Evolutionary conservation across 1,140 invertebrate genomes (phyloP), one percentile per base, ranked within the genome.

Genomic region (Drosophila bifasciata): DNA sequence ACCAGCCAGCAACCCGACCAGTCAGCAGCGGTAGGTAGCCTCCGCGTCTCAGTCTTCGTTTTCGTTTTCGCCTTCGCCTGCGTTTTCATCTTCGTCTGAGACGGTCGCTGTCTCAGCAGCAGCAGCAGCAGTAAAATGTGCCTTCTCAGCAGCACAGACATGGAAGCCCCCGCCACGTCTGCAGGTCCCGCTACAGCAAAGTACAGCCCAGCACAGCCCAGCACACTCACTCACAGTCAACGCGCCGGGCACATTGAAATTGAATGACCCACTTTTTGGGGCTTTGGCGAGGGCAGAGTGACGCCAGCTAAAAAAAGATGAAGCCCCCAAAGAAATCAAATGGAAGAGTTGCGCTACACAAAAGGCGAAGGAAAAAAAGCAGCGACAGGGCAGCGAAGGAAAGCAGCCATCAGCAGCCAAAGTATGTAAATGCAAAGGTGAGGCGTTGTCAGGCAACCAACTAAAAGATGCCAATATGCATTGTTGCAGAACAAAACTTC

Each of bases 261-360:
- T 73, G 73, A 85, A 58, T 86, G 81, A 85, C 81, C 81, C 81
- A 85, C 77, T 86, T 85, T 74, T 85, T 77, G 57, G 72, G 76
- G 32, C 60, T 66, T 66, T 75, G 76, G 61, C 70, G 63, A 64
- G 64, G 53, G 72, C 52, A 57, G 53, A 52, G 23, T 56, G 72
- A 61, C 52, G 66, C 66, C 70, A 56, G 57, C 56, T 73, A 57
- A 50, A 55, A 51, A 51, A 61, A 23, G 45, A 57, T 5, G 13
- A 60, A 79, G 66, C 76, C 72, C 48, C 70, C 73, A 85, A 85
- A 75, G 81, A 81, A 85, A 85, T 85, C 81, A 85, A 86, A 85
- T 78, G 81, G 81, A 86, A 81, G 83, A 85, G 77, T 86, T 81
- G 63, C 21, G 46, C 48, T 55, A 59, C 74, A 71, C 60, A 79